Conservation (phyloP, 2,888 invertebrate species). For the Ganaspis brasiliensis region DNA sequence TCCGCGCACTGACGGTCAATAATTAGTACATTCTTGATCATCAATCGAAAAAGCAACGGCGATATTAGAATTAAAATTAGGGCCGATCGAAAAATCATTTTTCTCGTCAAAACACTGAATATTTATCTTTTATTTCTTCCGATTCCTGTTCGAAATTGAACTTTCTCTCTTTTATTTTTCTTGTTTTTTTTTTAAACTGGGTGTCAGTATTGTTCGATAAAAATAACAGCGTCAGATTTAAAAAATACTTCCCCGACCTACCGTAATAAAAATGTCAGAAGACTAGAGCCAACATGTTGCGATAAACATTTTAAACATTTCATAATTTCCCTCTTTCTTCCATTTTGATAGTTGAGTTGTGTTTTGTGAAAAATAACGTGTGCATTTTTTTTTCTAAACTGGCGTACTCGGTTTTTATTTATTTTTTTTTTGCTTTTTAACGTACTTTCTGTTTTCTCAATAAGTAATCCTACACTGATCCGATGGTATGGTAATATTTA, state of each 20-base stretch:
- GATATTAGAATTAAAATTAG: constrained; percentile 19
- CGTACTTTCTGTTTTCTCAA: not conserved
- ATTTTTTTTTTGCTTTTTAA: not conserved
- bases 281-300: constrained; percentile 66
- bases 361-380: constrained; percentile 28
- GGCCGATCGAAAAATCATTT: not conserved
- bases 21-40: constrained; percentile 16
- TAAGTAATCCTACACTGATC: constrained; percentile 18
- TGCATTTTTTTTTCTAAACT: constrained; percentile 21
- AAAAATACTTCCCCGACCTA: not conserved
- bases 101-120: not conserved
- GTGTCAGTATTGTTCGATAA: no score
- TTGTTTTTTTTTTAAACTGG: no score
- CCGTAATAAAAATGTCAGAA: constrained; percentile 22
- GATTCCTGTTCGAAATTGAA: no score
- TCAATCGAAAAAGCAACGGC: constrained; percentile 19
- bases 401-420: constrained; percentile 28
- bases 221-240: not conserved
- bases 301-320: constrained; percentile 70
- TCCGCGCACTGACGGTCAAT: constrained; percentile 17
- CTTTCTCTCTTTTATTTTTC: no score
- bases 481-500: constrained; percentile 29
- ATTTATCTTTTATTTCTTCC: not conserved
- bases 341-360: constrained; percentile 33
- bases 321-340: constrained; percentile 46